Evolutionary conservation across 2,797 vertebrate genomes (phyloP), one percentile per base, ranked within the genome.

Genomic region (Malacoctenus gilli): DNA sequence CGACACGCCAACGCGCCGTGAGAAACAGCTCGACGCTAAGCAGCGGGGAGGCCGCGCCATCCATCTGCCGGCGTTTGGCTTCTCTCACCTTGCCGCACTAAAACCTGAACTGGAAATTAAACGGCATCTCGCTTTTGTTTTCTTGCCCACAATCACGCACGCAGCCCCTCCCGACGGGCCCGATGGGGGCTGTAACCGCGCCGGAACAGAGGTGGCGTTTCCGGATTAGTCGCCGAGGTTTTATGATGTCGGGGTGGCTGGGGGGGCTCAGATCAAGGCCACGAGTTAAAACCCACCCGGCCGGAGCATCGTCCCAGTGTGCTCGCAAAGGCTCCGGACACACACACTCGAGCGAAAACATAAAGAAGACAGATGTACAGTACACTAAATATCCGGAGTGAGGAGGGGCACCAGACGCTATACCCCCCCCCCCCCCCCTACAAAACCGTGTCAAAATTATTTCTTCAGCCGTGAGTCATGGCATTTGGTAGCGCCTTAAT

Each of bases 21-120:
- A 91, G 85, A 81, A 87, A 91, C 85, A 59, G 83, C 77, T 58
- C 56, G 73, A 68, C 51, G 40, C 81, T 84, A 84, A 84, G 83
- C 73, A 75, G 80, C 83, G 68, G 64, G 70, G 59, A 75, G 67
- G 76, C 62, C 31, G 52, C 51, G 52, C 70, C 62, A 84, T 85
- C 80, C 79, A 82, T 85, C 77, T 80, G 74, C 82, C 79, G 75
- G 48, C 73, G 77, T 79, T 68, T 44, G 61, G 14, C 55, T 50
- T 13, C 41, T 18, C 21, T 52, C 46, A 11, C 22, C 41, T 52
- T 47, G 55, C 57, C 13, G 35, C 69, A 49, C 50, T 15, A 10
- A 48, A 63, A 71, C 30, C 60, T n/a, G 6, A 63, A 56, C 54
- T 58, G 34, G 49, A 60, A 68, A 63, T 13, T 19, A 36, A 8